Base-by-base conservation (phyloP, 2,888 invertebrate species). In the Ormyrus labotus region DNA sequence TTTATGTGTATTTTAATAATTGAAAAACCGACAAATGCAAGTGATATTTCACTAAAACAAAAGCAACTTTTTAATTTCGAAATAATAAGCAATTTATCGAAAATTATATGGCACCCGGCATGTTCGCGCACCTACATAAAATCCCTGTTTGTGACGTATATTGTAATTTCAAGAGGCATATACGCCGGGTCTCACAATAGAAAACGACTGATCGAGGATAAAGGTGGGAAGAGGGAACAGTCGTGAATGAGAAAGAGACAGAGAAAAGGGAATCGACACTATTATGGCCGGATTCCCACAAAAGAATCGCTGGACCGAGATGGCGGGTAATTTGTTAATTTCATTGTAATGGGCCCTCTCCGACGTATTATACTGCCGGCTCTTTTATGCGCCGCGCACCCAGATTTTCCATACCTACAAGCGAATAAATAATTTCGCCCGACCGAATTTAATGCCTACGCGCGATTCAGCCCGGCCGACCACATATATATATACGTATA, bases 281-380 rank as follows among this genome's bases (percentile, higher is more conserved):
- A 78, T 55, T 61, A 73, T 61, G 6, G 81, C 72, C 78, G 80
- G 34, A 80, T 51, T 71, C 73, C 80, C 76, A 80, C 74, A 79
- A 73, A 75, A 78, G 84, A 80, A 78, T 82, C 76, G 68, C 68
- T 69, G 80, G 61, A 75, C 71, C 78, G 81, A 50, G 8, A 67
- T 57, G 60, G 76, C 78, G 57, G 81, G 82, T 83, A 84, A 85
- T 84, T 84, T 82, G 84, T 86, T 86, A 84, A 87, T 86, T 85
- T 85, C 85, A 85, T 87, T 86, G 83, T 83, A 85, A 84, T 83
- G 82, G 77, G 34, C 34, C 34, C 34, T 34, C 82, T 81, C 81
- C 76, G 83, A 83, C 83, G 84, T 83, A 84, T 84, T 79, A 69
- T 70, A 13, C 47, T 19, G 19, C 5, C 50, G 19, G 19, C 79